Base-by-base conservation (phyloP, 2,113 vertebrate species). In the Vulpes lagopus region DNA sequence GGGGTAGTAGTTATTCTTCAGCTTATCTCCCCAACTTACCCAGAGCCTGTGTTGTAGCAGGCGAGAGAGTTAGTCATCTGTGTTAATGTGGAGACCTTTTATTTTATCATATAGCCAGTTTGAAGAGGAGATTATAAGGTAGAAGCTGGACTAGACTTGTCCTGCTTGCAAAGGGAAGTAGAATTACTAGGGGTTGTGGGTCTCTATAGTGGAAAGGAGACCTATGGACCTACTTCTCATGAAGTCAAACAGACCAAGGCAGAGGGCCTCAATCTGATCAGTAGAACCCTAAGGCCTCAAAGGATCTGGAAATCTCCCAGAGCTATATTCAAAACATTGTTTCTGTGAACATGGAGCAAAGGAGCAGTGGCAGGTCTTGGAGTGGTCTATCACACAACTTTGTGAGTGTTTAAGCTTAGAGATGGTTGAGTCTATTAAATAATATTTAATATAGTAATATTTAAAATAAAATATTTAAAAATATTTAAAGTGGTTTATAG, bases 151-250 rank as follows among this genome's bases (percentile, higher is more conserved):
- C 25, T 17, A 11, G 25, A 69, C 9, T 17, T 87, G 76, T 43
- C 71, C 20, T 51, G 93, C 65, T 94, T 92, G 32, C 73, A 98
- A 96, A 67, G 59, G 32, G 9, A 92, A 81, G 32, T 89, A 80
- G 74, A 60, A 65, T 84, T 84, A 82, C 27, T 53, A 86, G 10
- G 25, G 60, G 64, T 19, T 74, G 20, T 2, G 25, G 5, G 6
- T 84, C 43, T 91, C 38, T 16, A 62, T 38, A 69, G 35, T 53
- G 62, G 20, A 38, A 81, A 43, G 73, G 14, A 49, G 17, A 43
- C 6, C n/a, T 79, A 0, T 87, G n/a, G 22, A 10, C 11, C 53
- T 87, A 30, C 23, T 86, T 97, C 62, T 87, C 25, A 43, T 35
- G 27, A 81, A 87, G 30, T 95, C 38, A 64, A 59, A 62, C 49